Evolutionary conservation across 2,888 invertebrate species (phyloP), one percentile per base, ranked within the genome.

Genomic region (Meloe dianella): DNA sequence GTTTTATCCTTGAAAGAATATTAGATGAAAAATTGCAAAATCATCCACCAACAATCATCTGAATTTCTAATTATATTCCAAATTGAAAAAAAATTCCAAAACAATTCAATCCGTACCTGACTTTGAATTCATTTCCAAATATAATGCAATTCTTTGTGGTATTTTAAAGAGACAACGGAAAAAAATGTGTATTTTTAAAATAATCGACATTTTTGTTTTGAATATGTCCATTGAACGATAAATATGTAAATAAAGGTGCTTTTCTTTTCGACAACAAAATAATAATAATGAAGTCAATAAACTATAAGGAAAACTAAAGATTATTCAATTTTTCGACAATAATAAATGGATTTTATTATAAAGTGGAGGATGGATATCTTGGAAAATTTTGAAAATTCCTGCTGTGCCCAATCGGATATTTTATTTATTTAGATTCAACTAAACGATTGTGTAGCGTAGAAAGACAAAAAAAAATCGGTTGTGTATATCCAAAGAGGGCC

Each of bases 1-100:
- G 58, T 20, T 58, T 32, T 10, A 27, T 17, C 57, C 57, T 57
- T 57, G 57, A 32, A 57, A 57, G 30, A 57, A 27, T n/a, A 6
- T 8, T 24, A 5, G 38, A 30, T 5, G 24, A 57, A 2, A 8
- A n/a, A n/a, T 57, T 57, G 57, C 57, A 32, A 57, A 57, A 14
- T 17, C 8, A 9, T n/a, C n/a, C n/a, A n/a, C n/a, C n/a, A n/a
- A n/a, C n/a, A n/a, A n/a, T n/a, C n/a, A n/a, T n/a, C n/a, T n/a
- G n/a, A n/a, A n/a, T n/a, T n/a, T n/a, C n/a, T n/a, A n/a, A n/a
- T n/a, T n/a, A n/a, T n/a, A n/a, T n/a, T n/a, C n/a, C n/a, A n/a
- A n/a, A n/a, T n/a, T n/a, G n/a, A n/a, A n/a, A n/a, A n/a, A n/a
- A n/a, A n/a, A n/a, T n/a, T n/a, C n/a, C n/a, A n/a, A n/a, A n/a